A percentile compares a stretch with the other conserved stretches of the same genome.
Evolutionary conservation across 1,140 invertebrate genomes (phyloP).

Genomic region (Drosophila lowei): DNA sequence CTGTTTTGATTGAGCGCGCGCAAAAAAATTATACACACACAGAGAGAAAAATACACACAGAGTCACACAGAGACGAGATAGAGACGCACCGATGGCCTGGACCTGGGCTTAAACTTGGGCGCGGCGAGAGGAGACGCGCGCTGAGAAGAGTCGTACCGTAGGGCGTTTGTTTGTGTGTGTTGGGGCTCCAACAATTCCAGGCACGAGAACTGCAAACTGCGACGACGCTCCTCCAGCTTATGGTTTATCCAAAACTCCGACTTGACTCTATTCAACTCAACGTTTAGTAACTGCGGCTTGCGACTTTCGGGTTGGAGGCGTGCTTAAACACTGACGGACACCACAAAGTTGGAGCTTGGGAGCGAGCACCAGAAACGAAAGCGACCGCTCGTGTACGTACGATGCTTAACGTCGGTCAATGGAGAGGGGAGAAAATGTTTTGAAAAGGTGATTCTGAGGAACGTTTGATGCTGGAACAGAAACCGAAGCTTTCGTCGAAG

Average conservation of each 20-base stretch:
- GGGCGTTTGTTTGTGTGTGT: slow-evolving; percentile 23
- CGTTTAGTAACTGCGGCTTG: no score
- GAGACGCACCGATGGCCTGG: slow-evolving; percentile 45
- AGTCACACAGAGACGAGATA: slow-evolving; percentile 27
- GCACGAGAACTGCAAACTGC: slow-evolving; percentile 29
- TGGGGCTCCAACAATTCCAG: slow-evolving; percentile 34
- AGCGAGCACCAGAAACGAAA: no score
- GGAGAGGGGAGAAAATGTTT: no score
- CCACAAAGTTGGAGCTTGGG: no score
- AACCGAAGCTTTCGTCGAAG: no score
- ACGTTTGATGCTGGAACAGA: no score
- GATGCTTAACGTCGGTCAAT: no score
- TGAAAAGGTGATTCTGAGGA: no score
- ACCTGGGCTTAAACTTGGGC: slow-evolving; percentile 19
- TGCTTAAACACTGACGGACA: no score
- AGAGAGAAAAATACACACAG: slow-evolving; percentile 23
- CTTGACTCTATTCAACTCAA: slow-evolving; percentile 14
- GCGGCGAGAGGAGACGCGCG: slow-evolving; percentile 28
- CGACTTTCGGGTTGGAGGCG: no score
- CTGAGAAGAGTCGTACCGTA: slow-evolving; percentile 20
- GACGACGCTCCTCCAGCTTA: slow-evolving; percentile 20
- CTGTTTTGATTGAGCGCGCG: slow-evolving; percentile 80
- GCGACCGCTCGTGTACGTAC: no score
- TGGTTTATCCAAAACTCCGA: slow-evolving; percentile 20
- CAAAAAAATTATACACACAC: slow-evolving; percentile 76